Conservation (phyloP, 2,888 invertebrate species). For the Sipha maydis region DNA sequence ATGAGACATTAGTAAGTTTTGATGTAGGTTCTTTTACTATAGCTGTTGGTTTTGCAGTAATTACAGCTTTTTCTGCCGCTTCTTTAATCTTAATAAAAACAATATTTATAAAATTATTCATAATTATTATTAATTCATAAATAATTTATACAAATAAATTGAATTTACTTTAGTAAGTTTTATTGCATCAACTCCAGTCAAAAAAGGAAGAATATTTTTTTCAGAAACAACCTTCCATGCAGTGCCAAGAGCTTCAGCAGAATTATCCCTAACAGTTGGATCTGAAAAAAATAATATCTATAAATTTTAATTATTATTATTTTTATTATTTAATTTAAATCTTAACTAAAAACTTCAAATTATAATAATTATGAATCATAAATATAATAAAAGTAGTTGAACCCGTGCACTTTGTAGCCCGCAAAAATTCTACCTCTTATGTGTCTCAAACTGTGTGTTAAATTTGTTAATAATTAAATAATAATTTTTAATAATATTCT, state of each 20-base stretch:
- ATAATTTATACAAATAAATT: neutral
- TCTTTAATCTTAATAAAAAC: conserved; percentile 79
- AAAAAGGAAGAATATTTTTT: conserved; percentile 84
- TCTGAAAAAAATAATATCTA: conserved; percentile 71
- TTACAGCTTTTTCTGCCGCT: conserved; percentile 90
- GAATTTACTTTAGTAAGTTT: conserved; percentile 86
- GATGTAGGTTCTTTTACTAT: conserved; percentile 56
- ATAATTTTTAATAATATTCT: too few species aligned
- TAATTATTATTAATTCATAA: neutral
- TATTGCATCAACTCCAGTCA: conserved; percentile 87
- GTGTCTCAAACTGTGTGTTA: too few species aligned
- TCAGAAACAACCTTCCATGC: conserved; percentile 94
- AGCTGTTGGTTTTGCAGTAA: conserved; percentile 74
- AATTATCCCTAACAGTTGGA: conserved; percentile 89
- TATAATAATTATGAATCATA: too few species aligned
- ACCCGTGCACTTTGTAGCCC: too few species aligned
- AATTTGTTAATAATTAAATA: too few species aligned
- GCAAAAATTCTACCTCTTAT: too few species aligned
- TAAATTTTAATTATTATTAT: too few species aligned
- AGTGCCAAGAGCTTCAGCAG: conserved; percentile 93
- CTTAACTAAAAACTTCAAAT: neutral
- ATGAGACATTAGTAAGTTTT: neutral
- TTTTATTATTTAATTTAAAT: neutral
- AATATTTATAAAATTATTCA: conserved; percentile 14
- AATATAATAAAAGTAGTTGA: too few species aligned